These are phyloP conservation scores for Lutjanus erythropterus DNA, from an alignment of 2,113 vertebrate genomes.

Conservation along the genomic window DNA sequence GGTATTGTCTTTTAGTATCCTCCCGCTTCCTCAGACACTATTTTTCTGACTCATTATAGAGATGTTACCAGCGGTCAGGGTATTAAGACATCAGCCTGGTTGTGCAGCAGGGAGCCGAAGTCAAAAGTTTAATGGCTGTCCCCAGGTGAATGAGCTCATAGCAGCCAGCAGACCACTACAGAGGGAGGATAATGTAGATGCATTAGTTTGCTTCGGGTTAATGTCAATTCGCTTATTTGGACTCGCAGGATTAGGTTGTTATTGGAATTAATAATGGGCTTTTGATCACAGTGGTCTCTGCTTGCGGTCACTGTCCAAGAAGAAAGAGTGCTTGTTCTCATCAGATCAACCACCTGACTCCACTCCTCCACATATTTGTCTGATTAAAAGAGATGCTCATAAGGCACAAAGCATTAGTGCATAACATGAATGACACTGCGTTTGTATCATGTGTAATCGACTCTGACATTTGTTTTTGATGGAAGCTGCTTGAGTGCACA, in stretches of 20 bases:
- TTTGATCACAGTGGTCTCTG: conserved; percentile 12
- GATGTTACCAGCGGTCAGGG: neutral
- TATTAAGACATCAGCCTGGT: too few species aligned
- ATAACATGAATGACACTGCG: conserved; percentile 12
- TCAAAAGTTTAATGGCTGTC: conserved; percentile 10
- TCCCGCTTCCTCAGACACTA: too few species aligned
- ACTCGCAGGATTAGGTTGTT: conserved; percentile 28
- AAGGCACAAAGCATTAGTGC: conserved; percentile 22
- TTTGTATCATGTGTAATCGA: conserved; percentile 35
- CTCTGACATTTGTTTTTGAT: conserved; percentile 21
- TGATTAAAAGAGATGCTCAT: conserved; percentile 35
- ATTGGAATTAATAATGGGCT: conserved; percentile 20
- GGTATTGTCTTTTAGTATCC: too few species aligned
- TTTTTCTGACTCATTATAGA: neutral
- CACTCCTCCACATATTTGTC: neutral
- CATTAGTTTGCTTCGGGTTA: conserved; percentile 9
- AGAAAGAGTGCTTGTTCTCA: neutral
- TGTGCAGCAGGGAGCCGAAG: neutral
- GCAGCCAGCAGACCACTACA: conserved; percentile 1
- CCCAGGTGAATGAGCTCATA: conserved; percentile 15
- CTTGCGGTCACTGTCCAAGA: conserved; percentile 4
- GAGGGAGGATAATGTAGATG: conserved; percentile 30
- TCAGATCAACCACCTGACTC: neutral
- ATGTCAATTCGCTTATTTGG: conserved; percentile 26
- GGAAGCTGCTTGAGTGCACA: conserved; percentile 5